Percentiles rank a stretch among this genome's conserved stretches.
phyloP scores from a whole-genome alignment of 1,140 invertebrate genomes.

The Solenopsis invicta region DNA sequence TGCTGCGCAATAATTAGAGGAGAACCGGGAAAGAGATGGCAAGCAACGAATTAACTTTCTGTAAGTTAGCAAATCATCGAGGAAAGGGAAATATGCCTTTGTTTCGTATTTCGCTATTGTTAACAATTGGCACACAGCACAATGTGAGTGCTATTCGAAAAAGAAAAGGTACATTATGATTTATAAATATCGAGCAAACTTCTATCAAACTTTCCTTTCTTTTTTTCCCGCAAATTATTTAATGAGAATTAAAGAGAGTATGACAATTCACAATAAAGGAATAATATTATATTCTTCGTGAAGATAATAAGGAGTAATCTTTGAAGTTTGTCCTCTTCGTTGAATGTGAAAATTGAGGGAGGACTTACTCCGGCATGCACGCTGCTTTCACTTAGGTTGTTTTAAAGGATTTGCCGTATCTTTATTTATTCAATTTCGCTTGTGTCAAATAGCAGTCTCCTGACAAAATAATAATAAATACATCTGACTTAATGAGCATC shows the following conservation, averaged over 20 bases:
- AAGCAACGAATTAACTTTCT: conserved; percentile 10
- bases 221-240: conserved; percentile 8
- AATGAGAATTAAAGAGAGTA: not conserved
- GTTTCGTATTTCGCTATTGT: not conserved
- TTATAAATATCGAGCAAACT: not conserved
- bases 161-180: not conserved
- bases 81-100: not conserved
- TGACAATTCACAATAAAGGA: not conserved
- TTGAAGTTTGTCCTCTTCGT: not conserved
- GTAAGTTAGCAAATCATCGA: conserved; percentile 21
- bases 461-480: conserved; percentile 32
- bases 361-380: not conserved
- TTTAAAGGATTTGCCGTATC: not conserved
- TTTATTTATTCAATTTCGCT: conserved; percentile 7
- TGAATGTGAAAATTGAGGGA: conserved; percentile 7
- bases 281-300: not conserved
- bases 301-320: not conserved
- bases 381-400: not conserved
- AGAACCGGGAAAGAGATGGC: conserved; percentile 7
- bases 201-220: not conserved
- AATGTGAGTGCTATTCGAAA: not conserved
- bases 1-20: conserved; percentile 41
- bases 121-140: not conserved
- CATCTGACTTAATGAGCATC: not conserved
- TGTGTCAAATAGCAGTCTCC: not conserved